Evolutionary conservation across 2,888 invertebrate species (phyloP), one percentile per base, ranked within the genome.

Genomic region (Mystacides longicornis): DNA sequence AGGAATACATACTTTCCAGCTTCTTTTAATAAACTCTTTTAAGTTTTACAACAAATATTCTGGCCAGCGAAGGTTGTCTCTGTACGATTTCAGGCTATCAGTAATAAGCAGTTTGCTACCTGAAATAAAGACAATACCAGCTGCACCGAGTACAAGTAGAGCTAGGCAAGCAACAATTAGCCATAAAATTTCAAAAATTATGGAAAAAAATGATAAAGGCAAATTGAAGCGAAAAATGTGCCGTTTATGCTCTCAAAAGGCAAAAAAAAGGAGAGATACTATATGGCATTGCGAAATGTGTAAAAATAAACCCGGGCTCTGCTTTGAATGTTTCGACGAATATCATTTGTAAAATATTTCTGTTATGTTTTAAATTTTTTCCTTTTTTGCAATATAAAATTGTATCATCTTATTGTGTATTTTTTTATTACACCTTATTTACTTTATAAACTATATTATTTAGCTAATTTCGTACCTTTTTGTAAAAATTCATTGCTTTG

Each of bases 111-210:
- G 5, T 27, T 27, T 7, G 5, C 11, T 7, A 5, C 27, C 27
- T 5, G 11, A 27, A 27, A 27, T 27, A 11, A 27, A 27, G 11
- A 7, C 27, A 27, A 27, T 27, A 27, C 11, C 27, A 27, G 7
- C 27, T 27, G 11, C 27, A 31, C 49, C 11, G 11, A 27, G 27
- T 27, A 27, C 11, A 5, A 27, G 27, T 11, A 27, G 11, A 27
- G 27, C 7, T 7, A 5, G 7, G 5, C 27, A 27, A 27, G 18
- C 48, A 53, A 49, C 14, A 48, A 21, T 20, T 48, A n/a, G 27
- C 49, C n/a, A 21, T 54, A 23, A 54, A 54, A 22, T 49, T 22
- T 2, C 33, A 49, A 3, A 49, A 54, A 19, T 33, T 49, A 4
- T 54, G 33, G 23, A 49, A 54, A 19, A 49, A 23, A 27, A 27